Percentiles rank a stretch among this genome's conserved stretches.
These are phyloP conservation scores for Otus sunia DNA, from an alignment of 2,113 vertebrate species.

Conservation along the genomic window DNA sequence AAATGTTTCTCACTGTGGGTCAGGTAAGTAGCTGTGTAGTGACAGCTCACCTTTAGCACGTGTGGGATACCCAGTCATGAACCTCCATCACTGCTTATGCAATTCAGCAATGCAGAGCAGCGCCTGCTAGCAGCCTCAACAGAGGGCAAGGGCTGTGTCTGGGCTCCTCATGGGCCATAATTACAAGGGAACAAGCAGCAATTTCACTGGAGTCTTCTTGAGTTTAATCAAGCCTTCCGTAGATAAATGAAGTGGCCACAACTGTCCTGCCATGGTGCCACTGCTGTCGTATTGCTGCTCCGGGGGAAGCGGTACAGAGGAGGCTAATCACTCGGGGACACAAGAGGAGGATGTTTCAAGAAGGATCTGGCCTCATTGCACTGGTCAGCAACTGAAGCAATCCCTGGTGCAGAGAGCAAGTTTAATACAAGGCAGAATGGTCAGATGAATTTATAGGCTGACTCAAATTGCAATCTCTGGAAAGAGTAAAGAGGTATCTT, in stretches of 20 bases:
- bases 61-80: fast-evolving
- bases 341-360: fast-evolving
- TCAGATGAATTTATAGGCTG: not conserved
- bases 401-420: not conserved
- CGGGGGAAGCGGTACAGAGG: fast-evolving
- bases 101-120: too few species aligned
- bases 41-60: not conserved
- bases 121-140: not conserved
- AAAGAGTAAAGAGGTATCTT: not conserved
- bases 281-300: not conserved
- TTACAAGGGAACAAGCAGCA: not conserved
- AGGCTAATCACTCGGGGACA: not conserved
- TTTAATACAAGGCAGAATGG: not conserved
- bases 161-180: too few species aligned
- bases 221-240: not conserved
- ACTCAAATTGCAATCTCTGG: not conserved
- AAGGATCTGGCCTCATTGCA: too few species aligned
- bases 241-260: not conserved
- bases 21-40: not conserved
- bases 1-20: not conserved
- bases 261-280: fast-evolving
- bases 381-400: not conserved
- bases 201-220: fast-evolving
- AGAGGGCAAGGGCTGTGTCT: too few species aligned
- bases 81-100: not conserved